phyloP scores from a whole-genome alignment of 2,113 vertebrate genomes.

The Nothocercus nigrocapillus region DNA sequence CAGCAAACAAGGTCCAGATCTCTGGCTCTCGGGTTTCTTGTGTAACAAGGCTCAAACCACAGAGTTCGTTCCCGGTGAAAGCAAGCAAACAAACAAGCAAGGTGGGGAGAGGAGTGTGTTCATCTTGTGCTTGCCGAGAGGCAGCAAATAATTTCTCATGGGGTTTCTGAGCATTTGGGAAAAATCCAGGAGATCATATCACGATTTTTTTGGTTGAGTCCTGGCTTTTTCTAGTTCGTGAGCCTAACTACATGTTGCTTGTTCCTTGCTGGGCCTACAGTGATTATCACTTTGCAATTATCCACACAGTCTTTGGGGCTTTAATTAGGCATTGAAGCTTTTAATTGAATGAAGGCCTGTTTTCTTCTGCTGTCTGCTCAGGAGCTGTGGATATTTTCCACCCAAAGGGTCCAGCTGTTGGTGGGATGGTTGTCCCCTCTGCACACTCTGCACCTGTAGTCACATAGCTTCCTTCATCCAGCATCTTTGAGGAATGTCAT shows the following conservation, averaged over 20 bases:
- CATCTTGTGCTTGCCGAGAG: not conserved
- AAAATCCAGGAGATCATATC: not conserved
- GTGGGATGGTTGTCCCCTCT: not conserved
- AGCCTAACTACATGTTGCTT: not conserved
- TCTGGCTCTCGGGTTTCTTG: not conserved
- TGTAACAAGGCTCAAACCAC: fast-evolving
- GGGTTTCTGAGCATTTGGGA: not conserved
- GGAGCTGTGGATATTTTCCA: not conserved
- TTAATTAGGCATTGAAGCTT: not conserved
- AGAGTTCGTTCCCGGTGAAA: not conserved
- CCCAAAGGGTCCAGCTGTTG: fast-evolving
- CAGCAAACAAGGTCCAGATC: not conserved
- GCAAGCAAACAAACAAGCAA: not conserved
- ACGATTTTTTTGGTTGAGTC: not conserved
- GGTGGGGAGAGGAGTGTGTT: not conserved
- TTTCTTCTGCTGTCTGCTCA: not conserved
- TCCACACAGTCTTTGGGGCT: not conserved
- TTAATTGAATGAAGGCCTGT: not conserved
- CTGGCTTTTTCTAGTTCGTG: not conserved
- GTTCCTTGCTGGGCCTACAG: not conserved
- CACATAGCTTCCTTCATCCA: not conserved
- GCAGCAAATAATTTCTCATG: not conserved
- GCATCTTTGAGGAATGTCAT: not conserved
- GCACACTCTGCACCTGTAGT: fast-evolving
- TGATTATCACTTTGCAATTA: not conserved